Base-by-base conservation (phyloP, 2,888 invertebrate species). In the Amblyjoppa proteus region DNA sequence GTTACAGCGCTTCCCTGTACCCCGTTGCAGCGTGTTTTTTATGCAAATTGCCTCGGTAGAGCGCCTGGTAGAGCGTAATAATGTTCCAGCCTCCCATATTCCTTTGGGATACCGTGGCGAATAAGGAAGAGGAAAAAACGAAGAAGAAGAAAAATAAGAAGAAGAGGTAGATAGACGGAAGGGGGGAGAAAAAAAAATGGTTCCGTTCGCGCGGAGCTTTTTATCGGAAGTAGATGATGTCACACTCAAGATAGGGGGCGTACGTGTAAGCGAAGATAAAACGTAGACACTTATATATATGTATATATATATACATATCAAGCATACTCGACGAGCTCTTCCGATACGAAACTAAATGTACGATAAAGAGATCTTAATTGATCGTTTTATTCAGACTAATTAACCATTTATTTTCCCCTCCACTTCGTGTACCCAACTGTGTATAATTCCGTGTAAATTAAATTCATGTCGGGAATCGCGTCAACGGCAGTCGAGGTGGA, bases 201-300 rank as follows among this genome's bases (percentile, higher is more conserved):
- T 75, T 49, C 31, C 31, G 49, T 58, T 58, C 73, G 58, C 56
- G 53, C 25, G 78, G 25, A 85, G 74, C 76, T 83, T 87, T 89
- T 90, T 89, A 90, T 90, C 90, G 90, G 79, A 88, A 89, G 87
- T 84, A 87, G 88, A 89, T 88, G 89, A 88, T 88, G 87, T 87
- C 85, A 31, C 25, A 34, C 25, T 61, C 82, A 83, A 84, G 87
- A 83, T 87, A 87, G 53, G n/a, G 58, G 20, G 73, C 69, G 58
- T 68, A 34, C 31, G 25, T 41, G 64, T 38, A 31, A 38, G 61
- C 49, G 38, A 71, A 71, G 79, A 71, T 71, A 70, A 78, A 78
- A 61, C 11, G 28, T 64, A 31, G 31, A 41, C 20, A 41, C n/a
- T 11, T 41, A n/a, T 66, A 64, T 20, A 16, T 66, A 34, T 66